phyloP scores from a whole-genome alignment of 1,140 invertebrate species.

The Diploscapter pachys region DNA sequence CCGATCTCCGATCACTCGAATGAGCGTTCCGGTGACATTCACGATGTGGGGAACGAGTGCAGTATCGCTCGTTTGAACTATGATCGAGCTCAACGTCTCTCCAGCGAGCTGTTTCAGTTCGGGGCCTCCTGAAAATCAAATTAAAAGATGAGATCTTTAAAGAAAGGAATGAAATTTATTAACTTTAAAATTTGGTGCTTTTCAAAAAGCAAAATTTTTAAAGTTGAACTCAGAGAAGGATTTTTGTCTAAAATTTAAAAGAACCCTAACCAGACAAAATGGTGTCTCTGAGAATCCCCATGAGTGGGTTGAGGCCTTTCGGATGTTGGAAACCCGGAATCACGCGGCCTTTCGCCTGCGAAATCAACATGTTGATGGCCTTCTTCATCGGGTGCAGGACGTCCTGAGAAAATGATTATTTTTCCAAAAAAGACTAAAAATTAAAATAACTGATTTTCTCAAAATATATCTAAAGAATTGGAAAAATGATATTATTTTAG shows the following conservation, averaged over 20 bases:
- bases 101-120: constrained; percentile 92
- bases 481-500: no score
- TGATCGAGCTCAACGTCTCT: constrained; percentile 86
- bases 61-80: constrained; percentile 71
- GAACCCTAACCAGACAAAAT: constrained; percentile 68
- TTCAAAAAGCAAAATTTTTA: no score
- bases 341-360: constrained; percentile 19
- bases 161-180: no score
- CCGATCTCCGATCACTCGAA: constrained; percentile 91
- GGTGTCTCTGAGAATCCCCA: constrained; percentile 91
- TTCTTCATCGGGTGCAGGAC: constrained; percentile 41
- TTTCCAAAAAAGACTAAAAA: no score
- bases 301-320: constrained; percentile 86
- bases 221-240: no score
- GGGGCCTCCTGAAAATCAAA: constrained; percentile 71
- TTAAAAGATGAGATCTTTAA: not conserved
- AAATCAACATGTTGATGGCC: constrained; percentile 42
- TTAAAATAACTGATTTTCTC: no score
- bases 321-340: constrained; percentile 79
- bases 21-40: constrained; percentile 92
- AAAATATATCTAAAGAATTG: no score
- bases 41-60: constrained; percentile 90
- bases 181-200: no score
- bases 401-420: not conserved
- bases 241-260: no score